Conservation (phyloP, 2,113 vertebrate species). For the Amia ocellicauda region DNA sequence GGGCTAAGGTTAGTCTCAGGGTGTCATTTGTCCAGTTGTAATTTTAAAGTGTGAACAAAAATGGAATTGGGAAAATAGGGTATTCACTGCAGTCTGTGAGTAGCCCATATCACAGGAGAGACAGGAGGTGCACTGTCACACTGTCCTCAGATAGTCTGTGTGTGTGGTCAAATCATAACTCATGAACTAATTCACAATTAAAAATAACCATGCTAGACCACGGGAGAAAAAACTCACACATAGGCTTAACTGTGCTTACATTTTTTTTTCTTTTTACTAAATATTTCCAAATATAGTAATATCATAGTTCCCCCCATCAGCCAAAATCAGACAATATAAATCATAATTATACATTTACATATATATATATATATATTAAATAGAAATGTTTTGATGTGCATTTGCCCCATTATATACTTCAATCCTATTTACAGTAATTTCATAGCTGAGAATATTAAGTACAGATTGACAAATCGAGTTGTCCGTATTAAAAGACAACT, state of each 20-base stretch:
- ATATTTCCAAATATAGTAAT: constrained; percentile 31
- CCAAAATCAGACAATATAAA: constrained; percentile 46
- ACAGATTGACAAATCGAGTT: constrained; percentile 46
- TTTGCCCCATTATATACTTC: constrained; percentile 8
- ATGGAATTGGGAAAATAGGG: too few species aligned
- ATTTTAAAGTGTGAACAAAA: too few species aligned
- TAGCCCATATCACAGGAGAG: too few species aligned
- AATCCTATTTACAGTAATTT: constrained; percentile 42
- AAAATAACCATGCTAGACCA: too few species aligned
- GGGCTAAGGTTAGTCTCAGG: too few species aligned
- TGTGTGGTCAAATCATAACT: too few species aligned
- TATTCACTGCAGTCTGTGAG: too few species aligned
- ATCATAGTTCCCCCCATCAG: constrained; percentile 11
- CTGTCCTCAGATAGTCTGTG: too few species aligned
- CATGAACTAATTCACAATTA: too few species aligned
- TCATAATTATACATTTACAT: constrained; percentile 37
- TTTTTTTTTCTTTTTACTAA: constrained; percentile 38
- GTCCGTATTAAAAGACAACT: constrained; percentile 43
- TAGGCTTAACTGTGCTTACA: not conserved
- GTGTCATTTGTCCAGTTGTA: too few species aligned
- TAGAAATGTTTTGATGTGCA: constrained; percentile 17
- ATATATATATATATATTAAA: constrained; percentile 54
- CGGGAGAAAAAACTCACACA: not conserved
- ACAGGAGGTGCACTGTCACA: too few species aligned
- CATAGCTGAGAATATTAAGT: constrained; percentile 56